Evolutionary conservation across 1,140 invertebrate genomes (phyloP), one percentile per base, ranked within the genome.

Genomic region (Drosophila persimilis): DNA sequence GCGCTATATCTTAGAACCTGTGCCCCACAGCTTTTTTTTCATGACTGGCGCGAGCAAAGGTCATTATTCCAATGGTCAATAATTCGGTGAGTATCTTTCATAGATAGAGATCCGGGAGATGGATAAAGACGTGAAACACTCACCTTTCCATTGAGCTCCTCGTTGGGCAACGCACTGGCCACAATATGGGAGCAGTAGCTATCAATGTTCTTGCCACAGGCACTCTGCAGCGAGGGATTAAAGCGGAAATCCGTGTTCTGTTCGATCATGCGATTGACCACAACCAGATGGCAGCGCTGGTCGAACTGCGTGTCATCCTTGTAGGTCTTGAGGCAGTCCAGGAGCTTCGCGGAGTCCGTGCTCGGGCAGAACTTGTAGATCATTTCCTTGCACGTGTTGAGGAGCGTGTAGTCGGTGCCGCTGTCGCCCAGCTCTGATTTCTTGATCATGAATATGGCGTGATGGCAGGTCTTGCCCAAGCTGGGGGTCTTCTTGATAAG

Each of bases 171-270:
- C 13, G 86, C 89, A 8, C 76, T 85, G 53, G 77, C 89, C 39
- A 92, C 71, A 69, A 92, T 89, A 59, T 89, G 71, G 1, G 91
- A 91, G 54, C 96, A 97, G 84, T 95, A 96, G 84, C 95, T 95
- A 72, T 92, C 92, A n/a, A 95, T 95, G 81, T 97, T 97, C 67
- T 92, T 81, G 35, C 93, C 92, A 86, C 97, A 99, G 5, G 94
- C 94, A 65, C 94, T 94, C 90, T 97, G 95, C 15, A 86, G 92
- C 6, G 94, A 93, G 13, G 97, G 96, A 93, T 99, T 99, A 50
- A 99, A 95, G 73, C 98, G 94, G 81, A 97, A 97, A 92, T 99
- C 98, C 47, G 95, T 94, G 90, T 97, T 97, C 92, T 98, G 97
- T 91, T 98, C 97, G 58, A 97, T 95, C 94, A 99, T 96, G 89